Evolutionary conservation across 2,888 invertebrate genomes (phyloP).

Genomic region (Bombylius major): DNA sequence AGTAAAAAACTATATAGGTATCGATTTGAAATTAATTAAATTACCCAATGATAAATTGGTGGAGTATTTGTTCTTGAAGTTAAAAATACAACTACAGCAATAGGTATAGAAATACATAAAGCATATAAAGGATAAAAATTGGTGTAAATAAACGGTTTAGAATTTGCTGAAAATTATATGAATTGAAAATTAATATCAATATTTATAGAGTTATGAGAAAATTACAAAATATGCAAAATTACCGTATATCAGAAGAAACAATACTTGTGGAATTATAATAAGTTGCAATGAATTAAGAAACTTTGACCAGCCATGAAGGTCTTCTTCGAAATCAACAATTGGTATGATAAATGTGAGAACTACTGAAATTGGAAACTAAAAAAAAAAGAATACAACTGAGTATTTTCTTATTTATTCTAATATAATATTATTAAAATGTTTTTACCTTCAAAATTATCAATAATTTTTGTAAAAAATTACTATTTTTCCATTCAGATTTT

Average conservation of each 20-base stretch:
- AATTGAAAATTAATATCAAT: neutral
- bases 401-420: neutral
- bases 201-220: neutral
- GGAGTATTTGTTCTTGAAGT: neutral
- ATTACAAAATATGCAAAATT: neutral
- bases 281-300: neutral
- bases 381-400: neutral
- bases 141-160: neutral
- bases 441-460: slow-evolving; percentile 10
- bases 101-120: neutral
- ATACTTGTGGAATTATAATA: neutral
- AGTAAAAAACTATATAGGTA: neutral
- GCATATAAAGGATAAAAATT: neutral
- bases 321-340: slow-evolving; percentile 39
- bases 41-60: neutral
- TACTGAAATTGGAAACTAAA: slow-evolving; percentile 41
- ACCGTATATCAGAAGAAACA: neutral
- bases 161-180: neutral
- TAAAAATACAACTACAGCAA: neutral
- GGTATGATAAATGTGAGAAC: slow-evolving; percentile 43
- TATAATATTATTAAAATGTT: neutral
- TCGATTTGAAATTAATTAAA: neutral
- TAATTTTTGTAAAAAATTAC: slow-evolving; percentile 2
- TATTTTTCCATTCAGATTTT: slow-evolving; percentile 6
- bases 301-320: slow-evolving; percentile 7